Percentiles rank a stretch among this genome's conserved stretches.
Evolutionary conservation across 2,113 vertebrate genomes (phyloP).

Genomic region (Mystacornis crossleyi): DNA sequence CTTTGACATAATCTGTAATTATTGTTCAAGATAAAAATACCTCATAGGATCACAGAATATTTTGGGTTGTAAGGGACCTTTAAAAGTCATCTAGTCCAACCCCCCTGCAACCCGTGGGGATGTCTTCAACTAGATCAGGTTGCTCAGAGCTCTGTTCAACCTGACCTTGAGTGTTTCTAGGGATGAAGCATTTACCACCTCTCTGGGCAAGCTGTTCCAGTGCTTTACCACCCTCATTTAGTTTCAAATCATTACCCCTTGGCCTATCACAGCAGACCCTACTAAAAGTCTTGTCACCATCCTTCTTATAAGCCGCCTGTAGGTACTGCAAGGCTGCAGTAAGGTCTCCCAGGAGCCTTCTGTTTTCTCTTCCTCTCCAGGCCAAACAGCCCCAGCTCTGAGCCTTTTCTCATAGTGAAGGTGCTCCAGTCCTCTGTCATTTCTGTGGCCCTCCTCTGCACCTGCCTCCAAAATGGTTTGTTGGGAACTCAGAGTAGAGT

Average conservation of each 20-base stretch:
- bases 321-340: neutral
- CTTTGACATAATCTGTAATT: neutral
- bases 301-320: neutral
- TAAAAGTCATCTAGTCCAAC: neutral
- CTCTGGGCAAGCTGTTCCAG: neutral
- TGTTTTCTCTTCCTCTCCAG: neutral
- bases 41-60: neutral
- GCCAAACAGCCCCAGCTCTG: neutral
- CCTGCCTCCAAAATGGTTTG: neutral
- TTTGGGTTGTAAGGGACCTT: neutral
- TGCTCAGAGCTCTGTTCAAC: neutral
- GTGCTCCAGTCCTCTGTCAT: neutral
- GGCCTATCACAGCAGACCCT: neutral
- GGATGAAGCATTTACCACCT: neutral
- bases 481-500: neutral
- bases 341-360: neutral
- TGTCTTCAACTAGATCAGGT: neutral
- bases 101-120: neutral
- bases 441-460: neutral
- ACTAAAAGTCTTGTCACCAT: neutral
- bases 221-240: neutral
- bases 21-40: neutral
- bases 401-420: neutral
- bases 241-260: neutral
- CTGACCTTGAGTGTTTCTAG: neutral